phyloP scores from a whole-genome alignment of 2,113 vertebrate species.

The Planiliza haematocheilus region DNA sequence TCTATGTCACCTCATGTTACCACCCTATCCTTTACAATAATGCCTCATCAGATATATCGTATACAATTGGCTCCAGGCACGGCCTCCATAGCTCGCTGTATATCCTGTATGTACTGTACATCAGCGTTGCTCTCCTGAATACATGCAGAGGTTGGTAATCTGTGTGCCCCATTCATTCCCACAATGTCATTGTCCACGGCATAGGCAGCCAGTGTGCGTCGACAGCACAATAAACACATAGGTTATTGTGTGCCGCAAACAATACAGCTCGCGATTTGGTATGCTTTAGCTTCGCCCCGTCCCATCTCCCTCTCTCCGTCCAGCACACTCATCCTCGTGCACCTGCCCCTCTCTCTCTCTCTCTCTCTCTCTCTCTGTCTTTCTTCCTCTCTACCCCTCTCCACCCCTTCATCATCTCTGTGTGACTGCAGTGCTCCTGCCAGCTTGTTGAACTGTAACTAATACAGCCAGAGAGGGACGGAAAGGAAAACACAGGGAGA shows the following conservation, averaged over 20 bases:
- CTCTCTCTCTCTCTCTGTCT: constrained; percentile 37
- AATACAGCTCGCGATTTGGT: constrained; percentile 65
- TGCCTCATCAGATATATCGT: constrained; percentile 1
- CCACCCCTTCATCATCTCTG: constrained; percentile 64
- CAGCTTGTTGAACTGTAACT: constrained; percentile 77
- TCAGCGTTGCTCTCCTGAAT: constrained; percentile 52
- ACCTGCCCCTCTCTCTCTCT: constrained; percentile 62
- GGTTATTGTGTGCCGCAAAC: constrained; percentile 76
- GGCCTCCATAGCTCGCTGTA: constrained; percentile 13
- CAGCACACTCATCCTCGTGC: constrained; percentile 38
- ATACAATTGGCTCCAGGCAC: constrained; percentile 48
- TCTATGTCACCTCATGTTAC: too few species aligned
- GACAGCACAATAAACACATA: constrained; percentile 78
- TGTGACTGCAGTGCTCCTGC: constrained; percentile 67
- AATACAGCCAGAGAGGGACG: constrained; percentile 62
- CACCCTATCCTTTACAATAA: neutral
- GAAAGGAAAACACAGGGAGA: constrained; percentile 43
- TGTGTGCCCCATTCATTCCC: constrained; percentile 70
- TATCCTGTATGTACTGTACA: constrained; percentile 40
- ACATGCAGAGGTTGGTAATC: constrained; percentile 42
- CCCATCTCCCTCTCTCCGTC: constrained; percentile 63
- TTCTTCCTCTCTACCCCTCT: constrained; percentile 44
- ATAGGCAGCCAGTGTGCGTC: constrained; percentile 76
- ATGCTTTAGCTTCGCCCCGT: constrained; percentile 63
- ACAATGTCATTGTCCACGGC: constrained; percentile 72